Conservation (phyloP, 2,113 vertebrate genomes). For the Notarius quadriscutis region DNA sequence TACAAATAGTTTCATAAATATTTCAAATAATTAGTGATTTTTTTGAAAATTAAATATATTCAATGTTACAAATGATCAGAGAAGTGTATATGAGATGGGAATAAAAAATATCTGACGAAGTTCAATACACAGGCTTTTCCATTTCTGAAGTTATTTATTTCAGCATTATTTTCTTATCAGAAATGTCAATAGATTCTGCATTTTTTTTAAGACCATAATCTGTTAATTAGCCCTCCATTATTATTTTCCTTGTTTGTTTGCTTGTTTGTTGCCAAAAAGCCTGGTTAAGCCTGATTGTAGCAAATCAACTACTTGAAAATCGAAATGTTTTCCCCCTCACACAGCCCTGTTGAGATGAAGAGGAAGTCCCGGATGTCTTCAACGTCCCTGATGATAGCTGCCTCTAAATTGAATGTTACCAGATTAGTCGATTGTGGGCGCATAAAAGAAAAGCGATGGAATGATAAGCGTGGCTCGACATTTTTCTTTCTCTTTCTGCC, state of each 20-base stretch:
- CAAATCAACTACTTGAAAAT: background rate
- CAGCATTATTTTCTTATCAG: background rate
- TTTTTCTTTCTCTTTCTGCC: slow-evolving; percentile 55
- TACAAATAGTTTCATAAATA: background rate
- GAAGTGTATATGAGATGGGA: background rate
- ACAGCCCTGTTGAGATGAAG: background rate
- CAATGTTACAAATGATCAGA: background rate
- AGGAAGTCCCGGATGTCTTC: background rate
- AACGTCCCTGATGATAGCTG: slow-evolving; percentile 60
- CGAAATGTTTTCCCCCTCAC: background rate
- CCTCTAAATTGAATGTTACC: slow-evolving; percentile 72
- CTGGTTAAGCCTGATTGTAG: too few species aligned
- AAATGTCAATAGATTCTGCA: background rate
- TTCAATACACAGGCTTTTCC: background rate
- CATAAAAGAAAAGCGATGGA: slow-evolving; percentile 60
- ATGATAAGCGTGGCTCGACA: slow-evolving; percentile 54
- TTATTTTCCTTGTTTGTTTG: background rate
- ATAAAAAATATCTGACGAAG: background rate
- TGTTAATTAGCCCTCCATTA: background rate
- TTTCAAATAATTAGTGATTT: background rate
- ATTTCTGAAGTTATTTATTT: background rate
- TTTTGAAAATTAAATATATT: background rate
- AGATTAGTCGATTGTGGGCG: slow-evolving; percentile 73
- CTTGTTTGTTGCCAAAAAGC: background rate
- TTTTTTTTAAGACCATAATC: background rate